A percentile compares a stretch with the other conserved stretches of the same genome.
phyloP scores from a whole-genome alignment of 2,888 invertebrate genomes.

The Eupithecia pulchellata region DNA sequence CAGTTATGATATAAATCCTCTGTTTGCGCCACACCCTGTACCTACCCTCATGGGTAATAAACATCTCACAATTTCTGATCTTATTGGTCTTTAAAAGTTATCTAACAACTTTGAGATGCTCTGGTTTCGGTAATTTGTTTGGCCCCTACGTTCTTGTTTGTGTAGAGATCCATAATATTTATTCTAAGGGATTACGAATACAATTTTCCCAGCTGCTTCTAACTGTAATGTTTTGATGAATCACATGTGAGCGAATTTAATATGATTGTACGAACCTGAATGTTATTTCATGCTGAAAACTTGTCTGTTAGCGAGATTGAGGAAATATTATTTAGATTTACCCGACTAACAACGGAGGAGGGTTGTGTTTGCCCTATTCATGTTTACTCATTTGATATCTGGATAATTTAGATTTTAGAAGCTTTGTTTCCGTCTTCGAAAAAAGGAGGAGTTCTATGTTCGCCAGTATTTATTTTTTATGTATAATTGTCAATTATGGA shows the following conservation, averaged over 20 bases:
- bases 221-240: conserved; percentile 57
- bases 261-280: neutral
- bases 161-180: conserved; percentile 68
- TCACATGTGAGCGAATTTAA: conserved; percentile 19
- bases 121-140: conserved; percentile 72
- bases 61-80: neutral
- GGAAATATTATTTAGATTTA: neutral
- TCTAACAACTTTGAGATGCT: conserved; percentile 66
- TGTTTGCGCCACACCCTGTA: too few species aligned
- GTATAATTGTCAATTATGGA: too few species aligned
- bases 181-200: conserved; percentile 65
- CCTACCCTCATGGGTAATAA: neutral
- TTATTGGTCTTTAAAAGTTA: conserved; percentile 41
- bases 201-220: conserved; percentile 59
- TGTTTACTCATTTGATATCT: neutral
- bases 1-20: too few species aligned
- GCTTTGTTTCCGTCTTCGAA: too few species aligned
- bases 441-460: too few species aligned
- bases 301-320: conserved; percentile 11
- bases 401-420: neutral
- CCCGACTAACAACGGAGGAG: too few species aligned
- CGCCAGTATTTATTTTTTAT: too few species aligned
- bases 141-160: conserved; percentile 60
- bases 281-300: conserved; percentile 12
- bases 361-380: too few species aligned